phyloP scores from a whole-genome alignment of 1,140 invertebrate species.

The Phymorhynchus buccinoides region DNA sequence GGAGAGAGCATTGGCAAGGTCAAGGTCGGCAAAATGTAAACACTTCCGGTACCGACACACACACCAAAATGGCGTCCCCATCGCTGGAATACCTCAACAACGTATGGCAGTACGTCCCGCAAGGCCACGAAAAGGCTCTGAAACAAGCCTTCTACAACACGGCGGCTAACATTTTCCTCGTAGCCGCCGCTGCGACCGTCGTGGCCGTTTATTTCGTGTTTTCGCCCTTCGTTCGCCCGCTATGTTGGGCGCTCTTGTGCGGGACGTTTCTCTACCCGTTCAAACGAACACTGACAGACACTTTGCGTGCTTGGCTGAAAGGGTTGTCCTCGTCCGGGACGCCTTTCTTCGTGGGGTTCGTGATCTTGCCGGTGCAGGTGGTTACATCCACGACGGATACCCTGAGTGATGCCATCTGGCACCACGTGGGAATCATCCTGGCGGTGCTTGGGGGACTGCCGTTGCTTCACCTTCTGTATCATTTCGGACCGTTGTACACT shows the following conservation, averaged over 20 bases:
- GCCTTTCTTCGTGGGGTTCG: slow-evolving; percentile 79
- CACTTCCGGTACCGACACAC: slow-evolving; percentile 30
- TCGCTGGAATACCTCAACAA: slow-evolving; percentile 51
- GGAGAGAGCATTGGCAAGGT: not conserved
- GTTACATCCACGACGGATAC: slow-evolving; percentile 82
- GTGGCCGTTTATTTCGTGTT: slow-evolving; percentile 86
- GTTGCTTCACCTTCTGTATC: slow-evolving; percentile 68
- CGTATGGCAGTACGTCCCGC: slow-evolving; percentile 67
- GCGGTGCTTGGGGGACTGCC: slow-evolving; percentile 59
- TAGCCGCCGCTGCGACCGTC: slow-evolving; percentile 61
- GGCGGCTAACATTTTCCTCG: slow-evolving; percentile 69
- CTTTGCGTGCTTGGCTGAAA: slow-evolving; percentile 81
- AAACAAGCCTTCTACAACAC: slow-evolving; percentile 73
- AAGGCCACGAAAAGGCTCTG: slow-evolving; percentile 82
- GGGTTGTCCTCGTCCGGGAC: slow-evolving; percentile 73
- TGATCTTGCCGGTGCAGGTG: slow-evolving; percentile 81
- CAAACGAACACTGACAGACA: slow-evolving; percentile 83
- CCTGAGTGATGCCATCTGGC: slow-evolving; percentile 76
- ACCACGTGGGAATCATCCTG: slow-evolving; percentile 66
- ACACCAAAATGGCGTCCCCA: slow-evolving; percentile 58
- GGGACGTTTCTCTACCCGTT: slow-evolving; percentile 92
- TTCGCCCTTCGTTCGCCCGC: slow-evolving; percentile 90
- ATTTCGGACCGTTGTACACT: slow-evolving; percentile 68
- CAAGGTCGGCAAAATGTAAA: not conserved
- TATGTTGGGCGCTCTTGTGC: slow-evolving; percentile 94